Base-by-base conservation (phyloP, 1,140 invertebrate genomes). In the Zaprionus taronus region DNA sequence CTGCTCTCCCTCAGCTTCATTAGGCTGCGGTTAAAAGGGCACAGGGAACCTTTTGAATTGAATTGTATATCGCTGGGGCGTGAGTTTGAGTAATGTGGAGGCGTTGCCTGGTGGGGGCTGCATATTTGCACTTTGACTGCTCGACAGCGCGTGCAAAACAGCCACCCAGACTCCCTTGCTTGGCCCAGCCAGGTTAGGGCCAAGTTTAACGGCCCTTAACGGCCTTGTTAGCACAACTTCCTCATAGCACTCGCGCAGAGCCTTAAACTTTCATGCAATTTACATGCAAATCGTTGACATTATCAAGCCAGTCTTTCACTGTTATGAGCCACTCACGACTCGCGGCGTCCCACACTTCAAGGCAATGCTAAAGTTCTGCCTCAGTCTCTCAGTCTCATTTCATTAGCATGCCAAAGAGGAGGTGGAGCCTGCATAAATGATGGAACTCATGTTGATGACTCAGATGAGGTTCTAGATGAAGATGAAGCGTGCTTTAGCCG, bases 71-170 rank as follows among this genome's bases (percentile, higher is more conserved):
- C 58, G 69, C 20, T 41, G 62, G 60, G 78, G 84, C 81, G 84
- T 87, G 81, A 87, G 78, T 80, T 79, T 84, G 85, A 87, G 84
- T 87, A 89, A 87, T 87, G 81, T 76, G 85, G 68, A 75, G 84
- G 84, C 84, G 84, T 89, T 51, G 71, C 44, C 47, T 58, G 24
- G n/a, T 47, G 63, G 44, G 61, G 78, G 78, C 69, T 72, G 76
- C 84, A 89, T 89, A 89, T 84, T 87, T 87, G 84, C 81, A 76
- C 84, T 89, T 89, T 89, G 84, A 89, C 84, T 81, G 61, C 28
- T 28, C 56, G 55, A 47, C 24, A 34, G 31, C 67, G 53, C 9
- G 26, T 28, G 26, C 26, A 26, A 26, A 28, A 26, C n/a, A n/a
- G 20, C 17, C 38, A 31, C 62, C 65, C 11, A 31, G 36, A 38